phyloP scores from a whole-genome alignment of 1,140 invertebrate genomes.

The Epicauta chinensis region DNA sequence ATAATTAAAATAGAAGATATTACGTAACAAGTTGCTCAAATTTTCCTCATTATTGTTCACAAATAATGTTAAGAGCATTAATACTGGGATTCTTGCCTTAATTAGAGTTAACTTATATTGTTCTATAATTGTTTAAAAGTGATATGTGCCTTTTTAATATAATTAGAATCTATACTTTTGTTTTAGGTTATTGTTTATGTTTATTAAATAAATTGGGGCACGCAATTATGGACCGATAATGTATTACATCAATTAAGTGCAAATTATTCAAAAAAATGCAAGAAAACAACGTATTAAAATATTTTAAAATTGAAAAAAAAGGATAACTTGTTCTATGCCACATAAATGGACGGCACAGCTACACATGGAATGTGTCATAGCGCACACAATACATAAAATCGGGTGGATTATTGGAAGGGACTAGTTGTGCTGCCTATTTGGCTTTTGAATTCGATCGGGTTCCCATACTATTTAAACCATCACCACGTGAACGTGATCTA shows the following conservation, averaged over 20 bases:
- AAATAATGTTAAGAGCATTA: constrained; percentile 22
- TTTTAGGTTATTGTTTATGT: too few relatives aligned
- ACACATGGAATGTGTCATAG: constrained; percentile 22
- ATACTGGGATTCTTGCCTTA: constrained; percentile 4
- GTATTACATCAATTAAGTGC: too few relatives aligned
- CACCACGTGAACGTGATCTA: constrained; percentile 60
- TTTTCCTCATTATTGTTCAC: constrained; percentile 12
- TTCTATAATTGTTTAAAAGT: too few relatives aligned
- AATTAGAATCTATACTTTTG: too few relatives aligned
- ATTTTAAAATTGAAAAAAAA: neutral
- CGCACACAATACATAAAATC: constrained; percentile 9
- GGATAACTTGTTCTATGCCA: constrained; percentile 13
- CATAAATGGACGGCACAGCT: constrained; percentile 25
- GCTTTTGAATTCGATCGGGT: constrained; percentile 42
- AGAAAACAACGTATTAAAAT: too few relatives aligned
- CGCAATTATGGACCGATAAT: too few relatives aligned
- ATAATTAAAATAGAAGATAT: neutral
- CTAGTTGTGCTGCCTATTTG: constrained; percentile 30
- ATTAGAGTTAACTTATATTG: too few relatives aligned
- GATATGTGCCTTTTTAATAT: too few relatives aligned
- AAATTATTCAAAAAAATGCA: too few relatives aligned
- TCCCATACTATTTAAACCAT: constrained; percentile 58
- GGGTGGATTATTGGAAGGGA: constrained; percentile 23
- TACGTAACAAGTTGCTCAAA: constrained; percentile 1
- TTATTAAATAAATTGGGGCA: too few relatives aligned